Base-by-base conservation (phyloP, 2,113 vertebrate genomes). In the Donacobius atricapilla region DNA sequence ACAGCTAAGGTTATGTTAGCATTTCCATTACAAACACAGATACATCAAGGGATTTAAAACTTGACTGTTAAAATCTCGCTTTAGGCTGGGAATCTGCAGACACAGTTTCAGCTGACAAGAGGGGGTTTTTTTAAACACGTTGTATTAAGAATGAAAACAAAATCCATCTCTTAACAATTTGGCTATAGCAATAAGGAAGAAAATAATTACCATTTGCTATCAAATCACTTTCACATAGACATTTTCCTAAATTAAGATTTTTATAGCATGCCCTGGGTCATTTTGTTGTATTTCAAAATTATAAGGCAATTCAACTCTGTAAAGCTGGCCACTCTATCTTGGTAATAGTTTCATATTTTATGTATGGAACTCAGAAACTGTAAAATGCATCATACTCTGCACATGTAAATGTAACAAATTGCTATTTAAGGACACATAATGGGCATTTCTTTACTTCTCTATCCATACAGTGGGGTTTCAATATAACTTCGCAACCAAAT, bases 21-120 rank as follows among this genome's bases (percentile, higher is more conserved):
- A 95, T 97, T 97, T 91, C 79, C 73, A 94, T 88, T 95, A 87
- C 77, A 95, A 86, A 93, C 69, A 95, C 31, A 90, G 76, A 95
- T 75, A 78, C 69, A 93, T 96, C 92, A 94, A 89, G 83, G 88
- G 92, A 90, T 96, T 97, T 96, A 94, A 92, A 95, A 92, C 64
- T 60, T 83, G 68, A 81, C 89, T 80, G 73, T 72, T 87, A 93
- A 86, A 90, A 87, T 78, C 64, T 83, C 83, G 94, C 88, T 96
- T 58, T 89, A 93, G 92, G 87, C 88, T 78, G 90, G 37, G 76
- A 75, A 53, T 94, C 47, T 77, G 72, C 85, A 96, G 87, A 70
- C 80, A 72, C 79, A 80, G 81, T 77, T 95, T 92, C 87, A 85
- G 45, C 45, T 87, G 77, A 91, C 69, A 93, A 71, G 14, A 65